Evolutionary conservation across 2,888 invertebrate species (phyloP).

Genomic region (Pseudococcus jackbeardsleyi): DNA sequence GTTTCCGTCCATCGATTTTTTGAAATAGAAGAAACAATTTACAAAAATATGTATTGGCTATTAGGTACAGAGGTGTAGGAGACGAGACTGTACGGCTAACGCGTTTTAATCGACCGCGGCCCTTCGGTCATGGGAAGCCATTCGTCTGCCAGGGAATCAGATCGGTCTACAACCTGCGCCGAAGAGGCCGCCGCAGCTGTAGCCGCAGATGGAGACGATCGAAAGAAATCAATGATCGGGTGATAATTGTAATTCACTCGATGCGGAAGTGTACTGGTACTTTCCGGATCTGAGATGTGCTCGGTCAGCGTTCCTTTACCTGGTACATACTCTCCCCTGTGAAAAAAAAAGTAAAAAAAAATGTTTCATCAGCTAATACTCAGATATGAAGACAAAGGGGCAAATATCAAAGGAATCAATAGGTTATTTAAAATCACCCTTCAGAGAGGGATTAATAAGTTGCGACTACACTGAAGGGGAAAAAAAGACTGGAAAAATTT

Average conservation of each 20-base stretch:
- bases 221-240: constrained; percentile 85
- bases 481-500: too few relatives aligned
- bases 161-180: constrained; percentile 47
- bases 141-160: constrained; percentile 61
- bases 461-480: too few relatives aligned
- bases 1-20: too few relatives aligned
- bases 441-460: too few relatives aligned
- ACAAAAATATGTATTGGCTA: too few relatives aligned
- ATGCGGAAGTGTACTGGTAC: constrained; percentile 50
- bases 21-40: too few relatives aligned
- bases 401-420: too few relatives aligned
- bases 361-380: not conserved
- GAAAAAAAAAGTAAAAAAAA: not conserved
- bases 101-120: constrained; percentile 39
- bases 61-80: too few relatives aligned
- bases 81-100: not conserved
- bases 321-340: constrained; percentile 48
- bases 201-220: constrained; percentile 68
- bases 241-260: constrained; percentile 85
- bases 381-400: too few relatives aligned
- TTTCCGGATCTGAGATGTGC: constrained; percentile 19
- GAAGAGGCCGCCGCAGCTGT: constrained; percentile 70
- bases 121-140: constrained; percentile 67
- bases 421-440: too few relatives aligned
- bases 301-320: constrained; percentile 51